phyloP scores from a whole-genome alignment of 2,113 vertebrate genomes.

The Equus przewalskii region DNA sequence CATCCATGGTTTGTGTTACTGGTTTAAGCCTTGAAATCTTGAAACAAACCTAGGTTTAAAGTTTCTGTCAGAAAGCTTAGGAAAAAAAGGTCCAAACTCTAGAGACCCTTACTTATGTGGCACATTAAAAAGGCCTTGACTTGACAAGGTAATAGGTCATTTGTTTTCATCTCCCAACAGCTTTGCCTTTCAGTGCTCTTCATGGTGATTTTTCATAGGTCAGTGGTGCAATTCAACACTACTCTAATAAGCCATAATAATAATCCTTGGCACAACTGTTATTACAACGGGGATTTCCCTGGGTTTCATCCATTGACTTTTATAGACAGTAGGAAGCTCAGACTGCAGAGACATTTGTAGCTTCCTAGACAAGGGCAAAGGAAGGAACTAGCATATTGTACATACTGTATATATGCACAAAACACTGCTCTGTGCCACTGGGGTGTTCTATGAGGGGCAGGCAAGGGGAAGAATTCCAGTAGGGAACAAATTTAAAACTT shows the following conservation, averaged over 20 bases:
- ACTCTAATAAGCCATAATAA: constrained; percentile 89
- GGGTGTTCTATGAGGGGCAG: not conserved
- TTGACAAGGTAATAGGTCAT: not conserved
- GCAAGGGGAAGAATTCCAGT: not conserved
- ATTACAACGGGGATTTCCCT: constrained; percentile 70
- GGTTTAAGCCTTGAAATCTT: not conserved
- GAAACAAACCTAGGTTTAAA: constrained; percentile 35
- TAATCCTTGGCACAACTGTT: constrained; percentile 84
- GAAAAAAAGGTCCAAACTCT: not conserved
- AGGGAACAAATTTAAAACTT: constrained; percentile 22
- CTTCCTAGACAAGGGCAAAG: constrained; percentile 61
- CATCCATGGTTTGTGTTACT: not conserved
- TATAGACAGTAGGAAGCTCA: constrained; percentile 76
- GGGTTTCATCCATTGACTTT: constrained; percentile 73
- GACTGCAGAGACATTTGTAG: constrained; percentile 72
- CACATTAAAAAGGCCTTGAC: not conserved
- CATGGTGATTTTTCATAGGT: constrained; percentile 51
- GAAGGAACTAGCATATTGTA: constrained; percentile 65
- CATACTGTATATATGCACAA: constrained; percentile 82
- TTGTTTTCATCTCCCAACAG: not conserved
- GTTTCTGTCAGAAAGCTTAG: not conserved
- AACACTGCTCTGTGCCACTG: constrained; percentile 56
- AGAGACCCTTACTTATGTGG: not conserved
- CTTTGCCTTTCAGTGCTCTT: constrained; percentile 80
- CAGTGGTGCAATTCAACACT: constrained; percentile 83